Evolutionary conservation across 2,888 invertebrate genomes (phyloP), one percentile per base, ranked within the genome.

Genomic region (Oxyteleia sp.): DNA sequence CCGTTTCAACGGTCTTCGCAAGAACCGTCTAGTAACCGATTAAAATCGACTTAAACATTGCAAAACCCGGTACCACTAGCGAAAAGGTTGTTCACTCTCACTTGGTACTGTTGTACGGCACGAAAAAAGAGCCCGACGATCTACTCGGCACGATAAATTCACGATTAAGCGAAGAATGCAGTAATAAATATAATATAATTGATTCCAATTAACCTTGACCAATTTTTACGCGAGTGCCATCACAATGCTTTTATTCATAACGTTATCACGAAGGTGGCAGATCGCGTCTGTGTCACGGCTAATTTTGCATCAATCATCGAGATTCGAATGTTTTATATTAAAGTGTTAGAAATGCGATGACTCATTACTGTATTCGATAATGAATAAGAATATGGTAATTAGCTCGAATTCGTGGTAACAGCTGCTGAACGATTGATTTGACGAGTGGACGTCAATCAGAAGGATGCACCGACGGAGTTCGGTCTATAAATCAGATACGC

Each of bases 181-280:
- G 68, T 43, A 66, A 80, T 76, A 84, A 81, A 84, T 76, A 63
- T 66, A 74, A 81, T 71, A 69, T 81, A 80, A 84, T 84, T 57
- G 68, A 63, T 76, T 72, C 11, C 68, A 72, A 61, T 81, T 71
- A 76, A 81, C 84, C 84, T 84, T 84, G 84, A 63, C 84, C 81
- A 63, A 74, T 69, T 78, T 83, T 57, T 41, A 51, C 20, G 63
- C 38, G n/a, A 38, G 29, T 26, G 16, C 53, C 51, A 45, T 49
- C 35, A 59, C 66, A 71, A 49, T 23, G 66, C 45, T 68, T 71
- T 82, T 76, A 43, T 61, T 72, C 71, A 71, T 69, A 57, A 64
- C 23, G 63, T 64, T 55, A 59, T 72, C 57, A 51, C 32, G 29
- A 79, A 69, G 71, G 64, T 82, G 68, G 71, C 47, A 68, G 23